Evolutionary conservation across 2,797 vertebrate genomes (phyloP), one percentile per base, ranked within the genome.

Genomic region (Fratercula arctica): DNA sequence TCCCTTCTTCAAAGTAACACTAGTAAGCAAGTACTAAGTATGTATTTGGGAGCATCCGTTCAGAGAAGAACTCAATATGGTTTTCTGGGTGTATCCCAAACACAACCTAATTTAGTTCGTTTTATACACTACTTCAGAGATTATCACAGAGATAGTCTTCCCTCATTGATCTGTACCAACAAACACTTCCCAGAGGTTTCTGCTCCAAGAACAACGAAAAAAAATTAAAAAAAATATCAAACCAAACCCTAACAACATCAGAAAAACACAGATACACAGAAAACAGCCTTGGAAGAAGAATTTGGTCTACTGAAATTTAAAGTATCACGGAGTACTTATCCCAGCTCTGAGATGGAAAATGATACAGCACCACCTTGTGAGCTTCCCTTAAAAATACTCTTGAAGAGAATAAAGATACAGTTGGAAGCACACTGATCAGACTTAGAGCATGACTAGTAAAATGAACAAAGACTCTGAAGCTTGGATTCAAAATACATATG

Each of bases 291-390:
- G 5, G 19, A 74, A 28, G 16, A 14, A 80, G 31, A 78, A 90
- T 9, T 6, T 54, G 10, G 8, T 79, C 29, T n/a, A 43, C 15
- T 39, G 57, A 76, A 91, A 67, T 61, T 25, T 46, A 10, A 57
- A 48, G 17, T 31, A 9, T 31, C 11, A 21, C 14, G 11, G 50
- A 75, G 5, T 7, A 66, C 28, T 24, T 82, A 12, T 25, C 15
- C 15, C 16, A 76, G 3, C 3, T 66, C 16, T 63, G 35, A 54
- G 0, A 3, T 6, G 45, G 51, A 61, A 90, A 83, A 82, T 5
- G 11, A 37, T 45, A 76, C 16, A 94, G 80, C 92, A 89, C 70
- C 90, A 89, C 67, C 81, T 89, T 70, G 80, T 93, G 85, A 90
- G 21, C 29, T 41, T 85, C 25, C n/a, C 20, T 12, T 57, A 56